Percentiles rank a stretch among this genome's conserved stretches.
Evolutionary conservation across 2,888 invertebrate species (phyloP).

Genomic region (Lycophotia porphyrea): DNA sequence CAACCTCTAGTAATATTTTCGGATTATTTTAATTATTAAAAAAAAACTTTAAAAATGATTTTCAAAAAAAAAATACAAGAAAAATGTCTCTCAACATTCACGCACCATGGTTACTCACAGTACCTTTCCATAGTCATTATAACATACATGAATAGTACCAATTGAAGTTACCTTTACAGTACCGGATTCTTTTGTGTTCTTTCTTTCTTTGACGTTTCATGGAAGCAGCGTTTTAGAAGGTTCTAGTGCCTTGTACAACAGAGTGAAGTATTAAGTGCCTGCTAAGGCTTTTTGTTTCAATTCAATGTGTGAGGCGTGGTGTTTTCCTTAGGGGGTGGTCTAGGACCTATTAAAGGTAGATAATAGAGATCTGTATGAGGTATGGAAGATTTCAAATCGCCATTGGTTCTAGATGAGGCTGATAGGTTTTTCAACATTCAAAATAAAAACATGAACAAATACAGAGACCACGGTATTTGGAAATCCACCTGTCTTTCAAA

Average conservation of each 20-base stretch:
- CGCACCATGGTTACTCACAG: slow-evolving; percentile 18
- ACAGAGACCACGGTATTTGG: not conserved
- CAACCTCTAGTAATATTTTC: not conserved
- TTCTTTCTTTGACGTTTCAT: slow-evolving; percentile 51
- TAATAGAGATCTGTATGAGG: not conserved
- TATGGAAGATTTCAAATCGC: not conserved
- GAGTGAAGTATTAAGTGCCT: slow-evolving; percentile 15
- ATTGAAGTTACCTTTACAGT: slow-evolving; percentile 68
- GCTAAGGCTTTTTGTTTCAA: not conserved
- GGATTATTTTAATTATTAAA: not conserved
- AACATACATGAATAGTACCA: slow-evolving; percentile 67
- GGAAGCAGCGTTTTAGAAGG: slow-evolving; percentile 62
- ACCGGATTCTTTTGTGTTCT: slow-evolving; percentile 57
- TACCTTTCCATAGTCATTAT: slow-evolving; percentile 66
- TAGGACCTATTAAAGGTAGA: not conserved
- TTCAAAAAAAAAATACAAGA: not conserved
- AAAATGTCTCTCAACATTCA: slow-evolving; percentile 13
- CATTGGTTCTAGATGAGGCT: not conserved
- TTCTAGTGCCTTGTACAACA: slow-evolving; percentile 43
- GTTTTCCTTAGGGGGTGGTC: not conserved
- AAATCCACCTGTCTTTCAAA: not conserved
- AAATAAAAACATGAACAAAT: not conserved
- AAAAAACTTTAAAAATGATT: not conserved
- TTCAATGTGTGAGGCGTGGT: not conserved
- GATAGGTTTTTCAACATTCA: not conserved